Evolutionary conservation across 1,140 invertebrate genomes (phyloP), one percentile per base, ranked within the genome.

Genomic region (Drosophila novamexicana): DNA sequence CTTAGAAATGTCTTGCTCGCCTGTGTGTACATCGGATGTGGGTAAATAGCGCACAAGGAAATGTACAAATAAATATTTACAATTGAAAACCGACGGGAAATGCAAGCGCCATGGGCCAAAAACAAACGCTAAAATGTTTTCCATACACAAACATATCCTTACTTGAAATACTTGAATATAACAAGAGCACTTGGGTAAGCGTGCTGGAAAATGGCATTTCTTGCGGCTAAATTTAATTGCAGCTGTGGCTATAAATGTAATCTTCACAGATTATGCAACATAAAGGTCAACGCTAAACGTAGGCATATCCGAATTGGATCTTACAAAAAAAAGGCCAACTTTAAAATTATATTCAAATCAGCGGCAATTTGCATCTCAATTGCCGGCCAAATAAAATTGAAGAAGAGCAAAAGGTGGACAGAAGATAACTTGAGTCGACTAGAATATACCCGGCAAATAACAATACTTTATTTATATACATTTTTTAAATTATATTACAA

Each of bases 361-460:
- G 76, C 75, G 82, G 84, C 83, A 88, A 88, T 88, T 88, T 88
- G 83, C 83, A 88, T 88, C 73, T 80, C 76, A 88, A 88, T 88
- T 83, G 83, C 76, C 66, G 70, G 50, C 72, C 71, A 66, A 83
- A 67, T 50, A 44, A 64, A 76, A 79, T 59, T 39, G 64, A 57
- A 67, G 40, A 62, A 18, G 52, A 58, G 37, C 37, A 61, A 67
- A 29, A 22, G 37, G 57, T 16, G 29, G 3, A 57, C 32, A 16
- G 34, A 29, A 14, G 10, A 5, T 22, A 10, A 22, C 37, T 34
- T 18, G 40, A 45, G 39, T 64, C 29, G 72, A 73, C 54, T 12
- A 42, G n/a, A 34, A 57, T 40, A 78, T 78, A 78, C 68, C 22
- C n/a, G n/a, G n/a, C n/a, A n/a, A 32, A 16, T 16, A 18, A 7